A percentile compares a stretch with the other conserved stretches of the same genome.
Evolutionary conservation across 2,113 vertebrate species (phyloP).

Genomic region (Alectura lathami): DNA sequence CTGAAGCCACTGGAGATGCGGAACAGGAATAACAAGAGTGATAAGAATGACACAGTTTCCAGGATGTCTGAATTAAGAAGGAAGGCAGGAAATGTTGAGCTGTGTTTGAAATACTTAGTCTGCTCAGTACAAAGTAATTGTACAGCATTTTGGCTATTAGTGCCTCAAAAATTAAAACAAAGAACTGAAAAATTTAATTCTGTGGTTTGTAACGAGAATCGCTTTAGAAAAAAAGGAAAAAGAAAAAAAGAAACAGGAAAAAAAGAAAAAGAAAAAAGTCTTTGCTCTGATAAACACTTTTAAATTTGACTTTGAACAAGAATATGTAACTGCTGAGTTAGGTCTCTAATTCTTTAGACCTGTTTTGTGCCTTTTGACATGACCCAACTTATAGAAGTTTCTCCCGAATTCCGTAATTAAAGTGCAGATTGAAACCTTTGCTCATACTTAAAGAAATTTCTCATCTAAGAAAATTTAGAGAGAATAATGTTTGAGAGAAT

Average conservation of each 20-base stretch:
- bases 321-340: background rate
- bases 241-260: no score
- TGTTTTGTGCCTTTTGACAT: background rate
- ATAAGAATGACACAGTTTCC: conserved; percentile 53
- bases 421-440: background rate
- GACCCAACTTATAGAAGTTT: background rate
- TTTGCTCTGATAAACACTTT: background rate
- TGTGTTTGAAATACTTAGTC: conserved; percentile 36
- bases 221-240: no score
- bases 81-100: conserved; percentile 17
- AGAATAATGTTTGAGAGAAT: background rate
- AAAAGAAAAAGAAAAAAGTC: no score
- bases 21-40: conserved; percentile 45
- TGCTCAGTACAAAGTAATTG: conserved; percentile 7
- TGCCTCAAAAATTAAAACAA: background rate
- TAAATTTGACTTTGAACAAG: background rate
- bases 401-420: background rate
- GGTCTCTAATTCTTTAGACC: background rate
- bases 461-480: background rate
- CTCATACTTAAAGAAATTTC: background rate
- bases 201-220: background rate
- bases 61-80: conserved; percentile 54
- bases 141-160: background rate
- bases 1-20: conserved; percentile 37
- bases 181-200: background rate